Conservation (phyloP, 2,888 invertebrate genomes). For the Hemaris fuciformis region DNA sequence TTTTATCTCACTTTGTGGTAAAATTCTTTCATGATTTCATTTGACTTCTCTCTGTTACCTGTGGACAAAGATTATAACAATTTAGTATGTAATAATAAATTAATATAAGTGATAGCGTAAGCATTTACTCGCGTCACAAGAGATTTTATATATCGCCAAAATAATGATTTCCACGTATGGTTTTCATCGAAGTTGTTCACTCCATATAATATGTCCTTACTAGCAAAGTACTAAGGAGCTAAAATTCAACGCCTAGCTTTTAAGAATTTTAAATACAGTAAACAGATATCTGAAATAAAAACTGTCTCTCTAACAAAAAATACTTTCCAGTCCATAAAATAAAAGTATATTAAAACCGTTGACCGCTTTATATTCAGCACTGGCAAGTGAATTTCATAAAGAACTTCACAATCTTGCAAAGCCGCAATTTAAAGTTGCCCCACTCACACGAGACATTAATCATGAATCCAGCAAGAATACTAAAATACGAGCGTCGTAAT, state of each 20-base stretch:
- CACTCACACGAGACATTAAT: neutral
- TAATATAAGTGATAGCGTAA: too few relatives aligned
- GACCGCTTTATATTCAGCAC: slow-evolving; percentile 14
- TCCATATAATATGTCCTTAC: too few relatives aligned
- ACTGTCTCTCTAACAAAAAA: neutral
- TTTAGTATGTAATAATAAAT: too few relatives aligned
- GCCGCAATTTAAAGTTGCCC: neutral
- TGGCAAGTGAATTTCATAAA: neutral
- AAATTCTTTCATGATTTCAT: slow-evolving; percentile 14
- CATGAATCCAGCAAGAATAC: neutral
- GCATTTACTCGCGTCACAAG: too few relatives aligned
- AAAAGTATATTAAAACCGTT: neutral
- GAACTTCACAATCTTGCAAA: neutral
- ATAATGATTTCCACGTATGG: too few relatives aligned
- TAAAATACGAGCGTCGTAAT: neutral
- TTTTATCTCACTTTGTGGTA: slow-evolving; percentile 16
- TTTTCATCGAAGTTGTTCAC: too few relatives aligned
- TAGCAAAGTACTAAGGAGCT: too few relatives aligned
- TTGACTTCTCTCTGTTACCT: slow-evolving; percentile 26
- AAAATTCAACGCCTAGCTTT: too few relatives aligned
- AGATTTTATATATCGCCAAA: too few relatives aligned
- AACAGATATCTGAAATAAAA: neutral
- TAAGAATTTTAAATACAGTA: too few relatives aligned
- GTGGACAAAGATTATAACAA: slow-evolving; percentile 35
- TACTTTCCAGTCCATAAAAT: neutral